Percentiles rank a stretch among this genome's conserved stretches.
Evolutionary conservation across 2,888 invertebrate species (phyloP).

Genomic region (Lysandra bellargus): DNA sequence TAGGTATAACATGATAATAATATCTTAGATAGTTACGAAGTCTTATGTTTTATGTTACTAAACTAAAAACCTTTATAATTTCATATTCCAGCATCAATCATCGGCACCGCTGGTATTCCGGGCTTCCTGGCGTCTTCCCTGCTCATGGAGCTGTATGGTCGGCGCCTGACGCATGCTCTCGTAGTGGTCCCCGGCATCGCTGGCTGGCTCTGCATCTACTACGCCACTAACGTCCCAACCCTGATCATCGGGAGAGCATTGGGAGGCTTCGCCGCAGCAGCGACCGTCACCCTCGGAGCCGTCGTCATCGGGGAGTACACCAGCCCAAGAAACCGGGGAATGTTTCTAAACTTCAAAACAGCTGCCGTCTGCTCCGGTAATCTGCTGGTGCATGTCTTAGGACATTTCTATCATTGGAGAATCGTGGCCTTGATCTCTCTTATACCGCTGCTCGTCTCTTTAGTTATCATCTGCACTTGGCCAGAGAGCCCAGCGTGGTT

Average conservation of each 20-base stretch:
- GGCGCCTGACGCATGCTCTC: conserved; percentile 49
- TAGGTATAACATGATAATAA: no score
- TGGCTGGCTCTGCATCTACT: conserved; percentile 55
- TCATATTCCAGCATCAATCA: conserved; percentile 50
- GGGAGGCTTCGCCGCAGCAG: conserved; percentile 51
- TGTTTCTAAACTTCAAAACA: conserved; percentile 59
- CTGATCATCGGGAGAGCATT: conserved; percentile 53
- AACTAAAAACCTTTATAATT: neutral
- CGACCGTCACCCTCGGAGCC: conserved; percentile 51
- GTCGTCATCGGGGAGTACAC: conserved; percentile 61
- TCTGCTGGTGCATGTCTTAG: conserved; percentile 50
- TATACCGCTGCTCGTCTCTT: conserved; percentile 47
- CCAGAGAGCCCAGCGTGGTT: conserved; percentile 84
- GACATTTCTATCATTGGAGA: conserved; percentile 51
- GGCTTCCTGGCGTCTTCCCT: conserved; percentile 52
- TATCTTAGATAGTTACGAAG: no score
- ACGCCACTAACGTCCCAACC: conserved; percentile 45
- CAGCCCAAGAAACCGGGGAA: conserved; percentile 55
- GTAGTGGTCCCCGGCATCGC: conserved; percentile 51
- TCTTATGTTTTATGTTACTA: no score
- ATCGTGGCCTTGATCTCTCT: conserved; percentile 49
- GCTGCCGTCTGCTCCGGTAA: conserved; percentile 54
- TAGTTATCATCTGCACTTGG: conserved; percentile 61
- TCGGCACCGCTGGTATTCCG: conserved; percentile 49
- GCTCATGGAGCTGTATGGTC: conserved; percentile 54